These are phyloP conservation scores for Brachionichthys hirsutus DNA, from an alignment of 2,113 vertebrate species.

Conservation along the genomic window DNA sequence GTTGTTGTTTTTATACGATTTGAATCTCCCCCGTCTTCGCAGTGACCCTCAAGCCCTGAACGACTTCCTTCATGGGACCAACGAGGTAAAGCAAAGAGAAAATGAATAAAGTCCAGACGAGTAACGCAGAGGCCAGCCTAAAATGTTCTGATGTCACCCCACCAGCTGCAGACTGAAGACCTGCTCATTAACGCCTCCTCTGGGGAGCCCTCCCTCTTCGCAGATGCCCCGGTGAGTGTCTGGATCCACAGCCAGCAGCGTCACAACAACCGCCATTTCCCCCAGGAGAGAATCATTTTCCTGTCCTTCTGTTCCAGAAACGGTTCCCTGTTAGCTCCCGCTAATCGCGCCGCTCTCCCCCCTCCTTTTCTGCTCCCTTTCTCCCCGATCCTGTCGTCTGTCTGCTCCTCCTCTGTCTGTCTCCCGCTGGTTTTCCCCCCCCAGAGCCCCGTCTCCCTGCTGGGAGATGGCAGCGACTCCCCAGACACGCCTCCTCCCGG, in stretches of 20 bases:
- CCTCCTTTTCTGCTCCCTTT: not conserved
- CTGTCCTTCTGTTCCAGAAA: constrained; percentile 40
- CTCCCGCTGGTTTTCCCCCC: constrained; percentile 11
- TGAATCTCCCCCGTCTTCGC: constrained; percentile 10
- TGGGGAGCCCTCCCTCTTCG: constrained; percentile 78
- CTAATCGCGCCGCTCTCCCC: constrained; percentile 37
- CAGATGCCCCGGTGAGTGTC: constrained; percentile 80
- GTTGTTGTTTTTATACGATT: not conserved
- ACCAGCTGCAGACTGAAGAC: constrained; percentile 81
- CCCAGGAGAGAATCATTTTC: constrained; percentile 31
- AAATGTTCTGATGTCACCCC: constrained; percentile 47
- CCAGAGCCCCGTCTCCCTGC: constrained; percentile 79
- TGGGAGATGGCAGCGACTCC: constrained; percentile 75
- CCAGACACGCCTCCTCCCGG: constrained; percentile 72
- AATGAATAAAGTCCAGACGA: too few species aligned
- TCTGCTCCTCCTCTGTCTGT: not conserved
- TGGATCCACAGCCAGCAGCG: constrained; percentile 48
- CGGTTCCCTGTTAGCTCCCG: constrained; percentile 42
- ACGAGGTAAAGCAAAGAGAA: constrained; percentile 77
- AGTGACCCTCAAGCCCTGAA: constrained; percentile 85
- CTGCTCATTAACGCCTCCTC: constrained; percentile 81
- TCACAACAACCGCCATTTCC: constrained; percentile 42
- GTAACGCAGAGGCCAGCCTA: too few species aligned
- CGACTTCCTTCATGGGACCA: constrained; percentile 83
- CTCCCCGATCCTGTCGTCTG: constrained; percentile 10